phyloP scores from a whole-genome alignment of 2,888 invertebrate species.

The Cyclophora punctaria region DNA sequence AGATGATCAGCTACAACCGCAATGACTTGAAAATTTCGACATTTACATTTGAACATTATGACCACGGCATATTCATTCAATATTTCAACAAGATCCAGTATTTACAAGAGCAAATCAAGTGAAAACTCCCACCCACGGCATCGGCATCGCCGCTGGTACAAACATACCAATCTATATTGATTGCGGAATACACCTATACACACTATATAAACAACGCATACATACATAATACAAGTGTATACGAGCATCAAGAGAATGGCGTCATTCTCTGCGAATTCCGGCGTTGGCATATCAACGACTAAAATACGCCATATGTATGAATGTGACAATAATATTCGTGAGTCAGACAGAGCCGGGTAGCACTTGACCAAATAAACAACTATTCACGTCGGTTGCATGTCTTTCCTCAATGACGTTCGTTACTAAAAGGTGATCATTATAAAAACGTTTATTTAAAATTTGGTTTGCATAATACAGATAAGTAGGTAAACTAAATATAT shows the following conservation, averaged over 20 bases:
- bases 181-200: conserved; percentile 1
- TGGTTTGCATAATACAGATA: too few species aligned
- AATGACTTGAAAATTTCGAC: too few species aligned
- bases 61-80: too few species aligned
- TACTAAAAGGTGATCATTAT: too few species aligned
- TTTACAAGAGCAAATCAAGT: too few species aligned
- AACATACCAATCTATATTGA: neutral
- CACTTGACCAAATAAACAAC: conserved; percentile 70
- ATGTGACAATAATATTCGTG: conserved; percentile 67
- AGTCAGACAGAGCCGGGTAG: conserved; percentile 46
- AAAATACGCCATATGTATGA: conserved; percentile 57
- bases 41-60: too few species aligned
- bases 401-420: conserved; percentile 45
- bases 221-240: conserved; percentile 3
- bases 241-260: conserved; percentile 54
- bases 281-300: conserved; percentile 55
- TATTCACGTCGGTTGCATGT: conserved; percentile 45
- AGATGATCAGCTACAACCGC: too few species aligned
- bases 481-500: too few species aligned
- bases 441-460: too few species aligned
- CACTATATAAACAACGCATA: neutral
- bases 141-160: too few species aligned
- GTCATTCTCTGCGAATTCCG: conserved; percentile 61
- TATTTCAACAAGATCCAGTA: too few species aligned
- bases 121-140: too few species aligned